A percentile compares a stretch with the other conserved stretches of the same genome.
Conservation (phyloP, 2,888 invertebrate species). For the Macaria liturata region DNA sequence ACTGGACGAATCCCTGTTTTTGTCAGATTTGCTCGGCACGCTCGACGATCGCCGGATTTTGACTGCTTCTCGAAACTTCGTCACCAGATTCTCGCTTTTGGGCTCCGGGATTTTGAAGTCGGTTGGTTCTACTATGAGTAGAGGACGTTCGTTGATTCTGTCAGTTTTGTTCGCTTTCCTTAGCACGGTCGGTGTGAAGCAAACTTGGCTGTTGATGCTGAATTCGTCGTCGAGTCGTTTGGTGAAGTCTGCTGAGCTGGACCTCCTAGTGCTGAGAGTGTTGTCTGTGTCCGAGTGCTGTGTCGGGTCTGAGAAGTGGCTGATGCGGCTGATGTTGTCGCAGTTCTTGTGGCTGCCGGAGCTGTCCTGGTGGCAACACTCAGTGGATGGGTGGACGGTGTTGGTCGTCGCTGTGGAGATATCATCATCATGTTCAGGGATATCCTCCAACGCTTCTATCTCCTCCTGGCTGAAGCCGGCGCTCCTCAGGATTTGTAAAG, state of each 20-base stretch:
- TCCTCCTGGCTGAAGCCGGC: conserved; percentile 84
- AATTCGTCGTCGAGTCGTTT: conserved; percentile 80
- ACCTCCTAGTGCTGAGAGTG: conserved; percentile 76
- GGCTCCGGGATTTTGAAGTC: conserved; percentile 72
- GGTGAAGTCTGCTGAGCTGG: conserved; percentile 86
- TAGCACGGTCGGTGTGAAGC: conserved; percentile 72
- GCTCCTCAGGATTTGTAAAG: conserved; percentile 85
- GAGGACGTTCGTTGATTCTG: conserved; percentile 60
- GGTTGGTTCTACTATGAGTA: conserved; percentile 53
- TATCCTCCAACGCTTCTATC: conserved; percentile 74
- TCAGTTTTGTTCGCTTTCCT: conserved; percentile 66
- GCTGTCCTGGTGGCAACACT: conserved; percentile 68
- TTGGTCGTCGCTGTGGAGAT: conserved; percentile 70
- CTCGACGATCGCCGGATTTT: conserved; percentile 87
- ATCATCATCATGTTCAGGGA: conserved; percentile 73
- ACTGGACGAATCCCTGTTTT: conserved; percentile 87
- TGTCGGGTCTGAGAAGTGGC: conserved; percentile 78
- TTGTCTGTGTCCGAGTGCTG: conserved; percentile 70
- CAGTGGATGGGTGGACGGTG: conserved; percentile 62
- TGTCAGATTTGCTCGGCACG: conserved; percentile 87
- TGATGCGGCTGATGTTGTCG: conserved; percentile 80
- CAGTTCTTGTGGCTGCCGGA: conserved; percentile 72
- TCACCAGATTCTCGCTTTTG: conserved; percentile 70
- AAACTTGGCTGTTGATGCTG: conserved; percentile 59
- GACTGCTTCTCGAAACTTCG: conserved; percentile 80